These are phyloP conservation scores for Tachuris rubrigastra DNA, from an alignment of 2,113 vertebrate species.

Conservation along the genomic window DNA sequence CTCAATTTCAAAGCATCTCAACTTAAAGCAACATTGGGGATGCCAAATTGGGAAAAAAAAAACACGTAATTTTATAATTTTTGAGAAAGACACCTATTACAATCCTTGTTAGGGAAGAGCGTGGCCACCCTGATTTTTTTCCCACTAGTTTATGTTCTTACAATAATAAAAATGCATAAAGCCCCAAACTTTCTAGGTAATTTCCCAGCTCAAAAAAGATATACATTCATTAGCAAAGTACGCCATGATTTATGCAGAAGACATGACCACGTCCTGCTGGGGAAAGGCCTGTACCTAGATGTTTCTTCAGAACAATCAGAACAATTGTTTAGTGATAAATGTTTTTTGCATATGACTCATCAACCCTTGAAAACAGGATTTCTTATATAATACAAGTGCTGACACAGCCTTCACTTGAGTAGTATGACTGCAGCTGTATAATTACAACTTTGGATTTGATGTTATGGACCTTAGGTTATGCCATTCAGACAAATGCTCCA, in stretches of 20 bases:
- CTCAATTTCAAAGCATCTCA: neutral
- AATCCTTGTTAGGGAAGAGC: neutral
- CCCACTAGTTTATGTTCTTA: neutral
- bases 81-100: neutral
- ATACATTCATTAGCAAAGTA: neutral
- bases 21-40: neutral
- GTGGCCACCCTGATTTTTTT: neutral
- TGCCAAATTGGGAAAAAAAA: neutral
- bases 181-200: neutral
- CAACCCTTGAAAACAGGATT: constrained; percentile 47
- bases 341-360: constrained; percentile 54
- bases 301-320: neutral
- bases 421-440: constrained; percentile 50
- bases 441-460: constrained; percentile 60
- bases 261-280: neutral
- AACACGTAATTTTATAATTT: neutral
- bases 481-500: neutral
- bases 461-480: constrained; percentile 8
- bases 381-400: constrained; percentile 16
- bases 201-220: neutral
- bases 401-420: constrained; percentile 39
- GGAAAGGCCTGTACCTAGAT: neutral
- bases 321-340: constrained; percentile 39
- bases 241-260: neutral
- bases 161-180: neutral